Evolutionary conservation across 2,797 vertebrate genomes (phyloP).

Genomic region (Diplodus sargus): DNA sequence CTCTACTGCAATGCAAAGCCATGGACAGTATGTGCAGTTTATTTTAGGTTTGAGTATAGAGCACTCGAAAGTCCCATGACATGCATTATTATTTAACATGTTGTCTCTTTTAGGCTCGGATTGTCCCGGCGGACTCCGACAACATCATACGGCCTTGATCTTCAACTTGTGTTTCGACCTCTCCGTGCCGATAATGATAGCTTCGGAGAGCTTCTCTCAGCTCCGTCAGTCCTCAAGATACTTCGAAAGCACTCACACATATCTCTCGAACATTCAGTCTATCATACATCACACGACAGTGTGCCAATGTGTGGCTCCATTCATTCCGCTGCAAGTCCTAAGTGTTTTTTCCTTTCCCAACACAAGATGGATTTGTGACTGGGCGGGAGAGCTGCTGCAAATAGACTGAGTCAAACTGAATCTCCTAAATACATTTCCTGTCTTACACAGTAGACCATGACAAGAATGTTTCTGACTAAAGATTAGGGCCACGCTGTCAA

Average conservation of each 20-base stretch:
- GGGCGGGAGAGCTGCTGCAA: background rate
- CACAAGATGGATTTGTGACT: background rate
- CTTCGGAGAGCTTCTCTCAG: conserved; percentile 26
- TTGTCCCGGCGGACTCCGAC: conserved; percentile 38
- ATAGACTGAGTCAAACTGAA: background rate
- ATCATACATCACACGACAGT: conserved; percentile 9
- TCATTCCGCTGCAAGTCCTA: background rate
- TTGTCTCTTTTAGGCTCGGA: background rate
- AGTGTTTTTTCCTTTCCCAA: background rate
- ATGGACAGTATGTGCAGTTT: conserved; percentile 7
- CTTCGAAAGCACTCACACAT: conserved; percentile 47
- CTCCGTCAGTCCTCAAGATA: conserved; percentile 28
- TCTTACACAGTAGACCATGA: background rate
- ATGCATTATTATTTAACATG: conserved; percentile 58
- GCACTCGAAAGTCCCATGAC: conserved; percentile 29
- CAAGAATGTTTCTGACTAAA: background rate
- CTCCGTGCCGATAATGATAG: conserved; percentile 35
- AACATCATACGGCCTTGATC: conserved; percentile 37
- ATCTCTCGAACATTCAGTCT: conserved; percentile 32
- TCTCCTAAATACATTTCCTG: background rate
- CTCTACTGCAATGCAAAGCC: conserved; percentile 4
- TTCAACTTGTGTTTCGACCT: conserved; percentile 36
- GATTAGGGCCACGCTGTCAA: background rate
- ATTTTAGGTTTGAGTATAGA: conserved; percentile 10
- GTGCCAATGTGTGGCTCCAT: background rate